Evolutionary conservation across 2,888 invertebrate species (phyloP), one percentile per base, ranked within the genome.

Genomic region (Seladonia tumulorum): DNA sequence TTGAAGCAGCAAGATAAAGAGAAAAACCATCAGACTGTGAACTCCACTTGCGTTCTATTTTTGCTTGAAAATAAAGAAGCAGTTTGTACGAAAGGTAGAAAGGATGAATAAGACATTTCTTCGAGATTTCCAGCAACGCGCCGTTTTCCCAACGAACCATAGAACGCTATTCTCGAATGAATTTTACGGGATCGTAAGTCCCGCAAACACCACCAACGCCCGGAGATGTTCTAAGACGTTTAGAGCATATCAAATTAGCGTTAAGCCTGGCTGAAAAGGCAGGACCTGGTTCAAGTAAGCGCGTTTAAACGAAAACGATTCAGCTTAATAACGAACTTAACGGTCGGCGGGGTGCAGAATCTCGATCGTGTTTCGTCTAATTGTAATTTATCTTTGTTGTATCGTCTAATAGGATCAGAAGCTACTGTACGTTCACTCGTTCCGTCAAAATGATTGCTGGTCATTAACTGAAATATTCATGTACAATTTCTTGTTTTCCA

Each of bases 191-290:
- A 66, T 35, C 66, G 66, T 35, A 18, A 68, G 68, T 35, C 35
- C 22, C 66, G 63, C 63, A 35, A 68, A 39, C 68, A 12, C 39
- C 4, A 68, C 5, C 39, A 18, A 39, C 68, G 5, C n/a, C n/a
- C 39, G 39, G 10, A 39, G 39, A 22, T 68, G 68, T 5, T 35
- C 39, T 68, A 68, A 68, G 68, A 39, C 68, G 68, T 68, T 68
- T 68, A 68, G 39, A 35, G 68, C 68, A 68, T 68, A 68, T 68
- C 68, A 39, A 68, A 22, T 68, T 68, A 68, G 39, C 68, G 68
- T 35, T 68, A 68, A 68, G 39, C 39, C 39, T 22, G 4, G 68
- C 22, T 68, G 39, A 39, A 68, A 39, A 39, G 68, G 68, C 39
- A 39, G 39, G 68, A 2, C 39, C 22, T 10, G 68, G 2, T 68